These are phyloP conservation scores for Drosophila novamexicana DNA, from an alignment of 1,140 invertebrate species.

Conservation along the genomic window DNA sequence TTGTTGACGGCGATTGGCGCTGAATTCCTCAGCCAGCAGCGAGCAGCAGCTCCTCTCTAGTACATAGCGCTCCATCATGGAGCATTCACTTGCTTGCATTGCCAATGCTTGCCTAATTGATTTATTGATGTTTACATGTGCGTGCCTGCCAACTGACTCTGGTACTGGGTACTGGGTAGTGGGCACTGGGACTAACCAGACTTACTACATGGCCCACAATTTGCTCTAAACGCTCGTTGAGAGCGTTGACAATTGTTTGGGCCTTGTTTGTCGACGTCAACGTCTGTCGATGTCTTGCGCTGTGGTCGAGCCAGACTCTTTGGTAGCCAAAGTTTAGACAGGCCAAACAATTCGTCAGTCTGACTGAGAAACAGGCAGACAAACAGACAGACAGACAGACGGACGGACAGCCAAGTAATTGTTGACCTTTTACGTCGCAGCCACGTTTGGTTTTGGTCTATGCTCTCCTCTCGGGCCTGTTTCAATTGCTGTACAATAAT, in stretches of 20 bases:
- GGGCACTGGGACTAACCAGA: constrained; percentile 12
- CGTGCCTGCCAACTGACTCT: constrained; percentile 55
- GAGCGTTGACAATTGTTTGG: constrained; percentile 82
- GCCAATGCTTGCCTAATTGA: constrained; percentile 81
- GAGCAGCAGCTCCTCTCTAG: constrained; percentile 16
- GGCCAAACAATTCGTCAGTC: constrained; percentile 78
- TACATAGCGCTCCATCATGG: neutral
- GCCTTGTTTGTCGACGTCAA: constrained; percentile 73
- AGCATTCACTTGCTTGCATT: constrained; percentile 63
- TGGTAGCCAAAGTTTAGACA: constrained; percentile 82
- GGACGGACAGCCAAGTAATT: constrained; percentile 70
- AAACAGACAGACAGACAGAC: constrained; percentile 36
- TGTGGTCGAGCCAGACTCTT: constrained; percentile 73
- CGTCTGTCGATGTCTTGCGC: constrained; percentile 47
- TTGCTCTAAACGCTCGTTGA: constrained; percentile 78
- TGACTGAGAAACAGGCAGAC: constrained; percentile 20
- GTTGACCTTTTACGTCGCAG: constrained; percentile 80
- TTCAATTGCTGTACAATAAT: constrained; percentile 46
- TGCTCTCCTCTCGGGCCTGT: constrained; percentile 41
- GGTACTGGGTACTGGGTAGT: neutral
- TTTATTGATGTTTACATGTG: constrained; percentile 83
- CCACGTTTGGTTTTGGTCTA: constrained; percentile 67
- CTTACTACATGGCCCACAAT: constrained; percentile 79
- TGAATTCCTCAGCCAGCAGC: constrained; percentile 67
- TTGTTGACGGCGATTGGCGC: constrained; percentile 70